Percentiles rank a stretch among this genome's conserved stretches.
Conservation (phyloP, 2,113 vertebrate species). For the Corvus cornix region DNA sequence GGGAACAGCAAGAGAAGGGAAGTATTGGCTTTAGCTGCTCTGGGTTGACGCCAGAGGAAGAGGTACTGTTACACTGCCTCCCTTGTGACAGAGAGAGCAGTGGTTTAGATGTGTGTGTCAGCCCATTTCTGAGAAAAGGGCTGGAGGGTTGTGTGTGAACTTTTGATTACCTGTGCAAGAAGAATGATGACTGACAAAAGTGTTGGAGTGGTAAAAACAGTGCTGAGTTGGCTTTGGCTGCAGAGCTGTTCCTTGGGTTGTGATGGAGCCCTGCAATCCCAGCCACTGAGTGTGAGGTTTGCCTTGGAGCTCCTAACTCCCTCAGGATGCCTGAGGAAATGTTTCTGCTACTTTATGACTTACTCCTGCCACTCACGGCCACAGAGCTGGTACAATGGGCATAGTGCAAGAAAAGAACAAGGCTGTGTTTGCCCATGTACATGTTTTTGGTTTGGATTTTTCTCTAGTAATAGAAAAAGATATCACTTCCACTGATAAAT, state of each 20-base stretch:
- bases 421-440: not conserved
- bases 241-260: not conserved
- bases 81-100: not conserved
- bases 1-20: not conserved
- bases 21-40: not conserved
- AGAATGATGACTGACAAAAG: not conserved
- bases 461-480: not conserved
- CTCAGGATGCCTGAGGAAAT: not conserved
- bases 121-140: not conserved
- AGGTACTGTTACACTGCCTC: not conserved
- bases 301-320: not conserved
- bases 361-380: not conserved
- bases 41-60: not conserved
- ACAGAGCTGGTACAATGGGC: not conserved
- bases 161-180: not conserved
- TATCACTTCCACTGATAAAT: not conserved
- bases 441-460: not conserved
- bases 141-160: not conserved
- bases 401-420: not conserved
- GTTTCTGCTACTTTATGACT: not conserved
- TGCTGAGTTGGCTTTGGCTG: not conserved
- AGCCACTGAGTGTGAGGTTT: fast-evolving
- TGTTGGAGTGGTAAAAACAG: not conserved
- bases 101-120: not conserved
- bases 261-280: not conserved